Percentiles rank a stretch among this genome's conserved stretches.
These are phyloP conservation scores for Diglossa cyanea DNA, from an alignment of 2,797 vertebrate genomes.

Conservation along the genomic window DNA sequence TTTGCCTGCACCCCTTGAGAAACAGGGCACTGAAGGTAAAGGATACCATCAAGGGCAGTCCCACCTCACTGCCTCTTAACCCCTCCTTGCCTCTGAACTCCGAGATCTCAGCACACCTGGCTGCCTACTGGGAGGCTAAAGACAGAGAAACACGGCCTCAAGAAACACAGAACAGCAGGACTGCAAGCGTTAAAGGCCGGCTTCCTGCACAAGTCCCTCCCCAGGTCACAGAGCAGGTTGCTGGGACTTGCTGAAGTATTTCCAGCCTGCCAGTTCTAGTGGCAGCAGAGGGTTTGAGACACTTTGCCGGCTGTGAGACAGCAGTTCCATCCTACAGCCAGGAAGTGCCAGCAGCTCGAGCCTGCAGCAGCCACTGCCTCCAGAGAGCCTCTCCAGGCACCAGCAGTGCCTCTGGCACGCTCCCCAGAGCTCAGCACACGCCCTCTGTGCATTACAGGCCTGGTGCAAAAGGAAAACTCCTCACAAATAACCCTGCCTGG, in stretches of 20 bases:
- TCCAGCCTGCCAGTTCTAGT: not conserved
- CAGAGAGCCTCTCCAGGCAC: not conserved
- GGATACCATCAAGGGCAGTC: slow-evolving; percentile 4
- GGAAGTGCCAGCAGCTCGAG: not conserved
- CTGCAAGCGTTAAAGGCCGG: not conserved
- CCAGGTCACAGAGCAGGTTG: not conserved
- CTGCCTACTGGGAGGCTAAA: not conserved
- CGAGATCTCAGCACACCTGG: not conserved
- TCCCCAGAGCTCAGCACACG: not conserved
- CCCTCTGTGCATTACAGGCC: not conserved
- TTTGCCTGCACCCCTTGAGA: not conserved
- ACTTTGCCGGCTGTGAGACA: slow-evolving; percentile 18
- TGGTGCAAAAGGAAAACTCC: not conserved
- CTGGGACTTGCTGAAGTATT: slow-evolving; percentile 27
- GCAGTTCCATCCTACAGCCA: slow-evolving; percentile 16
- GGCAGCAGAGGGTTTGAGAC: not conserved
- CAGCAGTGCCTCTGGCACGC: not conserved
- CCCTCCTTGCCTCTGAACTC: not conserved
- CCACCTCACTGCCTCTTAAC: not conserved
- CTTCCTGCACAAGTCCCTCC: not conserved
- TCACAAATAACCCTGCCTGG: not conserved
- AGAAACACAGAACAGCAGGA: not conserved
- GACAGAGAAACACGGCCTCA: not conserved
- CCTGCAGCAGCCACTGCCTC: slow-evolving; percentile 14
- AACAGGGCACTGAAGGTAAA: not conserved